phyloP scores from a whole-genome alignment of 2,888 invertebrate species.

The Thymelicus lineola region DNA sequence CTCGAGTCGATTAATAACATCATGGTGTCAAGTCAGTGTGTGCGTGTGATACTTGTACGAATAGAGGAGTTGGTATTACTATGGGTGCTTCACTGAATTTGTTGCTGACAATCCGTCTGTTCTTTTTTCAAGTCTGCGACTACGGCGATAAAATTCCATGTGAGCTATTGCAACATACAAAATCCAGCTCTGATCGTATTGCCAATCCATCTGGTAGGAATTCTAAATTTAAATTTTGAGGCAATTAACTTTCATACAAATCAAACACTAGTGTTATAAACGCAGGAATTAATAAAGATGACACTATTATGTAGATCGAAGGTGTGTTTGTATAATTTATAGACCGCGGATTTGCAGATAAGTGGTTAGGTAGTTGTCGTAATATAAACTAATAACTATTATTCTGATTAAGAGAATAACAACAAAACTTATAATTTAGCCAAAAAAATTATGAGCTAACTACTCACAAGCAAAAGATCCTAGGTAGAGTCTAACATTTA shows the following conservation, averaged over 20 bases:
- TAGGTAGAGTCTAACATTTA: too few relatives aligned
- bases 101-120: too few relatives aligned
- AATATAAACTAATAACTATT: background rate
- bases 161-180: background rate
- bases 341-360: background rate
- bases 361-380: background rate
- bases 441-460: too few relatives aligned
- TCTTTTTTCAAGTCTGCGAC: too few relatives aligned
- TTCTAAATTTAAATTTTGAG: conserved; percentile 9
- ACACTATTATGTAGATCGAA: conserved; percentile 25
- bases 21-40: too few relatives aligned
- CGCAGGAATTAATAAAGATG: conserved; percentile 27
- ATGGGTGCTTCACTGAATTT: too few relatives aligned
- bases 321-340: conserved; percentile 15
- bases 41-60: too few relatives aligned
- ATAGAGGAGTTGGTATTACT: too few relatives aligned
- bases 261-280: conserved; percentile 20
- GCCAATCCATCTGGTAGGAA: background rate
- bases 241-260: conserved; percentile 16
- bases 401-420: too few relatives aligned
- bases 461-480: too few relatives aligned
- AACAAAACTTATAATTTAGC: too few relatives aligned
- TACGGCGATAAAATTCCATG: background rate
- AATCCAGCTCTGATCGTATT: background rate
- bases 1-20: too few relatives aligned